A percentile compares a stretch with the other conserved stretches of the same genome.
These are phyloP conservation scores for Caradrina kadenii DNA, from an alignment of 2,888 invertebrate species.

Conservation along the genomic window DNA sequence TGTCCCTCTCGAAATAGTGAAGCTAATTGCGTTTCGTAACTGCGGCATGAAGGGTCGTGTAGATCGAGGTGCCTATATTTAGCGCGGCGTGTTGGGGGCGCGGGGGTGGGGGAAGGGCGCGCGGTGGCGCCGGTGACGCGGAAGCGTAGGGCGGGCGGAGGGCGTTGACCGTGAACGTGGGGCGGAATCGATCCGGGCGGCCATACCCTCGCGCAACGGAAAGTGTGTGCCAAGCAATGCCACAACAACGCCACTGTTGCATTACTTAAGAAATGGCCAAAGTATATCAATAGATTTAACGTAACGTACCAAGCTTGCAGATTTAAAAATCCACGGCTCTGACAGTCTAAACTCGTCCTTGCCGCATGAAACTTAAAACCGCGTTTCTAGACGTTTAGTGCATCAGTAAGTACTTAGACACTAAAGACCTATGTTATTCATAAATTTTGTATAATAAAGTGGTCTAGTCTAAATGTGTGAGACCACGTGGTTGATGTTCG, in stretches of 20 bases:
- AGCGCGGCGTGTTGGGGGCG: constrained; percentile 70
- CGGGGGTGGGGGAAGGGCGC: constrained; percentile 57
- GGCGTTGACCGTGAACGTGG: constrained; percentile 91
- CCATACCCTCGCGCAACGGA: constrained; percentile 90
- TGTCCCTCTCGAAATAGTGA: constrained; percentile 83
- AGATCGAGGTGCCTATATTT: constrained; percentile 83
- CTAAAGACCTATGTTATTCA: constrained; percentile 15
- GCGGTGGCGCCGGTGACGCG: constrained; percentile 81
- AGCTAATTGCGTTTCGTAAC: constrained; percentile 88
- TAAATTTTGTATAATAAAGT: constrained; percentile 15
- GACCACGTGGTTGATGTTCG: constrained; percentile 31
- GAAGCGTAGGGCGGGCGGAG: constrained; percentile 90
- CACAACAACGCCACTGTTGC: constrained; percentile 43
- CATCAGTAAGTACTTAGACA: constrained; percentile 1
- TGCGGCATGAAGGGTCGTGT: constrained; percentile 82
- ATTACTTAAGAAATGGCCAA: constrained; percentile 21
- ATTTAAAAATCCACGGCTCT: background rate
- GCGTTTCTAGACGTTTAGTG: constrained; percentile 1
- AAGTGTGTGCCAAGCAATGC: constrained; percentile 74
- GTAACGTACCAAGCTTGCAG: background rate
- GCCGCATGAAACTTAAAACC: background rate
- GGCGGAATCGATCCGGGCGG: constrained; percentile 86
- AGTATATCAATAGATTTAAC: background rate
- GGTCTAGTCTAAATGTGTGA: constrained; percentile 25
- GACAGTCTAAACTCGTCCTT: background rate